These are phyloP conservation scores for Yoshiicerus persimilis DNA, from an alignment of 1,140 invertebrate genomes.

Conservation along the genomic window DNA sequence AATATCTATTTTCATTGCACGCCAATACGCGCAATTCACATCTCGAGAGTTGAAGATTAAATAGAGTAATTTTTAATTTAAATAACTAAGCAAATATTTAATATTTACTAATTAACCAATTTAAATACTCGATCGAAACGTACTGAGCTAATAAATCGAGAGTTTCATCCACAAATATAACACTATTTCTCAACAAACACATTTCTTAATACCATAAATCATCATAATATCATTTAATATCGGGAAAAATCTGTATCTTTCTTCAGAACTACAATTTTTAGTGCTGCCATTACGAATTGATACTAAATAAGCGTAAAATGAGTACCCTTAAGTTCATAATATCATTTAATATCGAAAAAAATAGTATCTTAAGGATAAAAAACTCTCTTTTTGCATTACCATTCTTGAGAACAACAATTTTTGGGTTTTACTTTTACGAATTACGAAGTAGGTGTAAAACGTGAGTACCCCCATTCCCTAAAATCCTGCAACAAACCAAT, in stretches of 20 bases:
- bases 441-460: no score
- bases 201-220: neutral
- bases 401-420: no score
- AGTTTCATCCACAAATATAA: neutral
- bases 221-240: neutral
- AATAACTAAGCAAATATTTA: neutral
- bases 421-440: no score
- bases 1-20: neutral
- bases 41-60: neutral
- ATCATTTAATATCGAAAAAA: no score
- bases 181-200: neutral
- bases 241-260: neutral
- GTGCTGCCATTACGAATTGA: no score
- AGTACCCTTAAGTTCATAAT: neutral
- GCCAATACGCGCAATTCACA: neutral
- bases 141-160: constrained; percentile 19
- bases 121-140: constrained; percentile 7
- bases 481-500: no score
- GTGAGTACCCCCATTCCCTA: no score
- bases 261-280: no score
- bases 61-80: neutral
- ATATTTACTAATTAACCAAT: neutral
- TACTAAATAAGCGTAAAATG: neutral
- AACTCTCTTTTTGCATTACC: no score
- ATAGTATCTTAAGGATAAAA: no score